Evolutionary conservation across 2,888 invertebrate genomes (phyloP).

Genomic region (Cataglyphis altisquamis): DNA sequence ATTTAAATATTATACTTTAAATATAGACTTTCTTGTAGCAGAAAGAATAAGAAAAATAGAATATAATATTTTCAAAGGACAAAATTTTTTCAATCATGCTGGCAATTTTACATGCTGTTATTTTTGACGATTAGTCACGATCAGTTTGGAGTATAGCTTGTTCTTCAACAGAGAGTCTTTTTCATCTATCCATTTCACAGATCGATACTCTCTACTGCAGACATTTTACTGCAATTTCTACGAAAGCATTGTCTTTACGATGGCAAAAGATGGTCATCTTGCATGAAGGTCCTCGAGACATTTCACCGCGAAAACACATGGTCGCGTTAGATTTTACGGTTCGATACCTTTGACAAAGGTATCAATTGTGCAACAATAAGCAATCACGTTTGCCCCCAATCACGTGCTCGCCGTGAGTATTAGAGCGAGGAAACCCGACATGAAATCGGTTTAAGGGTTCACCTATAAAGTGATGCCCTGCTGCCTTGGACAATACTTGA

Average conservation of each 20-base stretch:
- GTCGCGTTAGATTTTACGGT: slow-evolving; percentile 41
- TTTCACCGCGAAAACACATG: slow-evolving; percentile 40
- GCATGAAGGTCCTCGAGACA: neutral
- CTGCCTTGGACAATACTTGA: slow-evolving; percentile 66
- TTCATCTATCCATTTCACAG: slow-evolving; percentile 66
- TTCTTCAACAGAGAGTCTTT: neutral
- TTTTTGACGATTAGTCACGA: slow-evolving; percentile 7
- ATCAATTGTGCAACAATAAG: slow-evolving; percentile 67
- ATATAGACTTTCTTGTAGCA: neutral
- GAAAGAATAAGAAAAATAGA: neutral
- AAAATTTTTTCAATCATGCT: slow-evolving; percentile 1
- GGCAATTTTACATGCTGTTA: neutral
- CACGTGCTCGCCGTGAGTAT: slow-evolving; percentile 74
- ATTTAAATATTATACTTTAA: too few species aligned
- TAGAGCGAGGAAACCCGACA: slow-evolving; percentile 79
- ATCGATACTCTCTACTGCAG: slow-evolving; percentile 49
- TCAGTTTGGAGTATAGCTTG: neutral
- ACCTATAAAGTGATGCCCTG: slow-evolving; percentile 66
- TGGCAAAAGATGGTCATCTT: slow-evolving; percentile 23
- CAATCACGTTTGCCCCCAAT: slow-evolving; percentile 63
- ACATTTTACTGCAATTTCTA: slow-evolving; percentile 31
- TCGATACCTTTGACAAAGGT: slow-evolving; percentile 54
- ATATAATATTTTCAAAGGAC: neutral
- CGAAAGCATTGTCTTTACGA: slow-evolving; percentile 53
- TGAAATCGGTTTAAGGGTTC: slow-evolving; percentile 80